phyloP scores from a whole-genome alignment of 2,113 vertebrate species.

The Lates calcarifer region DNA sequence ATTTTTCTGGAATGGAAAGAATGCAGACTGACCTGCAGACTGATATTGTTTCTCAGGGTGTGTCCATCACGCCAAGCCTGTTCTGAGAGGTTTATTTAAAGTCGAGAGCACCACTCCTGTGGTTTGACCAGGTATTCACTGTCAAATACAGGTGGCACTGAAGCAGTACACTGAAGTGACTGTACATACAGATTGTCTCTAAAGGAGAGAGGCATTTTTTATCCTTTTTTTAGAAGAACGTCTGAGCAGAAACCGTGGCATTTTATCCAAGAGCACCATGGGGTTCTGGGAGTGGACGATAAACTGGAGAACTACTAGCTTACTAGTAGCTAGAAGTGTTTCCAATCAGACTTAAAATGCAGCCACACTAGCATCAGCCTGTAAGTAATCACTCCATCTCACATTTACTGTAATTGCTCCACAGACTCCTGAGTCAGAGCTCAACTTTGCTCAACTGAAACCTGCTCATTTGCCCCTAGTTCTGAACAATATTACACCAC shows the following conservation, averaged over 20 bases:
- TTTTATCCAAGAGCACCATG: neutral
- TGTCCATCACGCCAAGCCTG: slow-evolving; percentile 40
- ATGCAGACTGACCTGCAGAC: slow-evolving; percentile 1
- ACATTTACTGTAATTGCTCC: no score
- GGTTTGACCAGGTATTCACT: neutral
- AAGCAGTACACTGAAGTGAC: neutral
- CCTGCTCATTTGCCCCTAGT: neutral
- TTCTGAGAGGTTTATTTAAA: slow-evolving; percentile 37
- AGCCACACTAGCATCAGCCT: neutral
- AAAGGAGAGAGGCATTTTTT: neutral
- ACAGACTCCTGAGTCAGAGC: no score
- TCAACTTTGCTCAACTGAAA: no score
- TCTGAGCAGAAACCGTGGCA: neutral
- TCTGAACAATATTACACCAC: no score
- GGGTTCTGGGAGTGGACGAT: neutral
- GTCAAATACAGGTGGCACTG: slow-evolving; percentile 17
- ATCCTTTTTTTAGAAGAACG: neutral
- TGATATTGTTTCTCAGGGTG: slow-evolving; percentile 5
- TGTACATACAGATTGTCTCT: neutral
- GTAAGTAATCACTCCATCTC: neutral
- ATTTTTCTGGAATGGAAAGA: slow-evolving; percentile 13
- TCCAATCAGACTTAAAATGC: neutral
- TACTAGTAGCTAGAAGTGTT: no score
- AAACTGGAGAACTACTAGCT: neutral
- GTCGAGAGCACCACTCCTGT: neutral